Evolutionary conservation across 2,113 vertebrate species (phyloP).

Genomic region (Corydoras maculifer): DNA sequence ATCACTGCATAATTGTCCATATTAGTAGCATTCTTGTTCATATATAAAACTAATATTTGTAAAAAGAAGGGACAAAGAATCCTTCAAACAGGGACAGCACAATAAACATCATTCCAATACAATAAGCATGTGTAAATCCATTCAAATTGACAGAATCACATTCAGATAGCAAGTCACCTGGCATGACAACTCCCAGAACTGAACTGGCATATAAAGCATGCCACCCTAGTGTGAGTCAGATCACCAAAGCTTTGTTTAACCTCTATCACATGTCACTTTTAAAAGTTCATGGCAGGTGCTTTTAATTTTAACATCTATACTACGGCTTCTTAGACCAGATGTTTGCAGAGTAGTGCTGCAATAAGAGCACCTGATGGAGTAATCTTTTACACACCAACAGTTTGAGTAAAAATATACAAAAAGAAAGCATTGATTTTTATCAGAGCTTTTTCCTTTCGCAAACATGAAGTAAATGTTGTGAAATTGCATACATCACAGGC

Average conservation of each 20-base stretch:
- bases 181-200: constrained; percentile 57
- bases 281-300: constrained; percentile 44
- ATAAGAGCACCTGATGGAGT: background rate
- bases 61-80: constrained; percentile 48
- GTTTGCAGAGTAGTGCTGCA: constrained; percentile 15
- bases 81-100: constrained; percentile 53
- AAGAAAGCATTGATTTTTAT: too few relatives aligned
- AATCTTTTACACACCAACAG: background rate
- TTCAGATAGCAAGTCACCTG: constrained; percentile 59
- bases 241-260: constrained; percentile 35
- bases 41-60: constrained; percentile 64
- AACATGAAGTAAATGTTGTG: background rate
- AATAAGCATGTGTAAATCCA: constrained; percentile 61
- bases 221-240: constrained; percentile 48
- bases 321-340: constrained; percentile 16
- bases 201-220: constrained; percentile 48
- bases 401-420: background rate
- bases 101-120: constrained; percentile 58
- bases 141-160: constrained; percentile 60
- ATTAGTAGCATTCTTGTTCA: constrained; percentile 55
- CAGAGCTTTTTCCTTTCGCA: too few relatives aligned
- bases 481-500: constrained; percentile 45
- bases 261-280: background rate
- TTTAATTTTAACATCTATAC: constrained; percentile 25
- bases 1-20: constrained; percentile 61